Base-by-base conservation (phyloP, 2,113 vertebrate species). In the Cyanoramphus novaezelandiae region DNA sequence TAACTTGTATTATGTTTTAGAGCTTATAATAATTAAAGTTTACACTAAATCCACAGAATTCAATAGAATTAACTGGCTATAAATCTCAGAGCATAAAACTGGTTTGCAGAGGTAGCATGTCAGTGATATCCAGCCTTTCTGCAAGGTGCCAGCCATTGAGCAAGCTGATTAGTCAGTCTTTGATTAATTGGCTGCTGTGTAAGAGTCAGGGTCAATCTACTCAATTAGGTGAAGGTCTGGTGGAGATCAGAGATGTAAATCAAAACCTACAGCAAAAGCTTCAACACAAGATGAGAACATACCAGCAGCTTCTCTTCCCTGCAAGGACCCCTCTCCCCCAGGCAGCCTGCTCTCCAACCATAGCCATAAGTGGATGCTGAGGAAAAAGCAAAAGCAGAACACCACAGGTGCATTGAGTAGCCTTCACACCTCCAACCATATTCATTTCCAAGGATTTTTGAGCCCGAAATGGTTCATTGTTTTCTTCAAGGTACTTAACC, bases 141-240 rank as follows among this genome's bases (percentile, higher is more conserved):
- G 62, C 72, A 82, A 93, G 93, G 91, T 89, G 86, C 86, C 93
- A 97, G 74, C 77, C 83, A 82, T 28, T 55, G 72, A 59, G 60
- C 83, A 72, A 68, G 62, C 62, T 87, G 86, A 91, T 95, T 91
- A 95, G 84, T 84, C 89, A 93, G 81, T 69, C 89, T 91, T 79
- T 96, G 95, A 96, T 96, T 95, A 95, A 96, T 80, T 87, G 84
- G 77, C 74, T 91, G 74, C 60, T 89, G 49, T 93, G 47, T 89
- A 89, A 78, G 84, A 95, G 86, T 84, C 93, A 95, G 89, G 93
- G 96, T 97, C 96, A 95, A 95, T 91, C 96, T 79, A 79, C 94
- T 96, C 86, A 92, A 95, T 87, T 91, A 91, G 77, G 91, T 87
- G 89, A 86, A 95, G 85, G 94, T 89, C 93, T 95, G 65, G 39